Conservation (phyloP, 2,113 vertebrate genomes). For the Clarias batrachus region DNA sequence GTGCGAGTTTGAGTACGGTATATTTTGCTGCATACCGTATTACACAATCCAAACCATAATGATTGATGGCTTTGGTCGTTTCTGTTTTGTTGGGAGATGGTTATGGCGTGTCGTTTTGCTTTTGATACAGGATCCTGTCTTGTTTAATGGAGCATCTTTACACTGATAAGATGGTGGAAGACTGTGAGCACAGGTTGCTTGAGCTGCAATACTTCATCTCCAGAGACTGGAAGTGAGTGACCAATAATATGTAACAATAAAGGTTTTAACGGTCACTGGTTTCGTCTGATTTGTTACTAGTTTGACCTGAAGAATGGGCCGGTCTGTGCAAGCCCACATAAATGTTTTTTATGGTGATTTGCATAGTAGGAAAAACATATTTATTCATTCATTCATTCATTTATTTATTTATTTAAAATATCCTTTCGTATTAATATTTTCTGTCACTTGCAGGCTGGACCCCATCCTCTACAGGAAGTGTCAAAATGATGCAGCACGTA, state of each 20-base stretch:
- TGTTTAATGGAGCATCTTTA: constrained; percentile 90
- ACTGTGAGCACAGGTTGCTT: constrained; percentile 90
- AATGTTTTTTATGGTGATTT: too few species aligned
- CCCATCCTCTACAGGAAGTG: constrained; percentile 92
- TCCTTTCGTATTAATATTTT: not conserved
- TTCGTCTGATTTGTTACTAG: not conserved
- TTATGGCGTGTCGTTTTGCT: not conserved
- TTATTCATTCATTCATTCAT: too few species aligned
- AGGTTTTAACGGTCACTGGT: not conserved
- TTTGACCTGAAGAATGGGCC: not conserved
- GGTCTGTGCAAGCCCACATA: not conserved
- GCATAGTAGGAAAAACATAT: too few species aligned
- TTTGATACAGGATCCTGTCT: constrained; percentile 79
- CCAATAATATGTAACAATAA: not conserved
- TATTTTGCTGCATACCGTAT: not conserved
- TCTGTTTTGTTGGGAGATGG: not conserved
- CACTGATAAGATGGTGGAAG: constrained; percentile 91
- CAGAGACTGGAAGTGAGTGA: constrained; percentile 86
- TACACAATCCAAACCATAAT: not conserved
- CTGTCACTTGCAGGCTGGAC: constrained; percentile 76
- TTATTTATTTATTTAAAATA: not conserved
- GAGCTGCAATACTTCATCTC: constrained; percentile 97
- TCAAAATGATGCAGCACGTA: constrained; percentile 90
- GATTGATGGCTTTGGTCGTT: too few species aligned
- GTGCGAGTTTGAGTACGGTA: too few species aligned